Evolutionary conservation across 1,140 invertebrate genomes (phyloP), one percentile per base, ranked within the genome.

Genomic region (Notospermus geniculatus): DNA sequence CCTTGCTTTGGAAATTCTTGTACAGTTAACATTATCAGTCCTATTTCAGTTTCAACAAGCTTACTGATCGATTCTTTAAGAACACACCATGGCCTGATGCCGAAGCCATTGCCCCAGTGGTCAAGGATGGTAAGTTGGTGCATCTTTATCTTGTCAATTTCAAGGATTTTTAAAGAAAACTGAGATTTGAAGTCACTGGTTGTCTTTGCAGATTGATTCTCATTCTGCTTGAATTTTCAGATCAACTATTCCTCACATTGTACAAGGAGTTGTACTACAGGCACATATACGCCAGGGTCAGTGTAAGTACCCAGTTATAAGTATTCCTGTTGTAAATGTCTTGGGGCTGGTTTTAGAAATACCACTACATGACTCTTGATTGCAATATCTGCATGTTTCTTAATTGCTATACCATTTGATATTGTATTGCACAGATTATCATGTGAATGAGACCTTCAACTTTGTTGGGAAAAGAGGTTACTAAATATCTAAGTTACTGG

Each of bases 241-340:
- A 83, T 69, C 68, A 71, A 74, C 91, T 79, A 1, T 98, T 98
- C 73, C 84, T 97, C 64, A 95, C 95, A 54, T 82, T 99, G 5
- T 99, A 99, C 83, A 97, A 95, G 79, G 97, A 99, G 80, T 83
- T 99, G 11, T 98, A 97, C 77, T 99, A 91, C 79, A 89, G 97
- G 54, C 96, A 99, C 79, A 93, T 99, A 60, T 98, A 99, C 79
- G 95, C 95, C 25, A 73, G 82, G 66, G 81, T 84, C 64, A 67
- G 71, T 50, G 80, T 82, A 75, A 65, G 69, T 54, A 15, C 22
- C 50, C 22, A 13, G 11, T 11, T 53, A 22, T 53, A n/a, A n/a
- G n/a, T n/a, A n/a, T n/a, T n/a, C n/a, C n/a, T n/a, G n/a, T n/a
- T n/a, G n/a, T n/a, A n/a, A n/a, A n/a, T n/a, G n/a, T n/a, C n/a